Evolutionary conservation across 2,888 invertebrate species (phyloP), one percentile per base, ranked within the genome.

Genomic region (Drosophila mimetica): DNA sequence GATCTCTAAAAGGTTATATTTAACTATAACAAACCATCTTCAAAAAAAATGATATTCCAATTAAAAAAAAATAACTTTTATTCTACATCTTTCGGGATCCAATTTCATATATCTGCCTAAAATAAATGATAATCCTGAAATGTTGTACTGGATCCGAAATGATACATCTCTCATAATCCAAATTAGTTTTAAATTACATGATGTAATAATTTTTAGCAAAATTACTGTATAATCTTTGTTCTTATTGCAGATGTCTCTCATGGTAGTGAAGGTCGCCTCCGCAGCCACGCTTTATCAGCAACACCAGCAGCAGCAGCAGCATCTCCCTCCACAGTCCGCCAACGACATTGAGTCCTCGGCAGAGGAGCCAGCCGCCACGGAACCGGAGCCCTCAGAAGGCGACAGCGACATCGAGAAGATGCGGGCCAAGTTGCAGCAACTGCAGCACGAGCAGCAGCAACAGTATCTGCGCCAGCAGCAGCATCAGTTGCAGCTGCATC

Each of bases 261-360:
- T 91, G 89, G 84, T 91, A 78, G 87, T 90, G 76, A 89, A 89
- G 84, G 86, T 89, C 77, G 90, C 90, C 73, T 89, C 91, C 32
- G 75, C 90, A 78, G 77, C 91, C 71, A 86, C 86, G 55, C 71
- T 86, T 55, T 82, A 89, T 64, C 87, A 90, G 57, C 89, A 89
- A 44, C 81, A 71, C 60, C 83, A 75, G 34, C 72, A 59, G 42
- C 71, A 57, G 25, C 81, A 41, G 2, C 46, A 46, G n/a, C n/a
- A n/a, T n/a, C n/a, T n/a, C n/a, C n/a, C n/a, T 46, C 46, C 30
- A 7, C 44, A 73, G 16, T 79, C 72, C 61, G 67, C 69, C 41
- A 75, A 84, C 70, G 69, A 72, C 46, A 54, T 74, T 64, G 70
- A 71, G 67, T 34, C 73, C 36, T 61, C 48, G 41, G 51, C 20